These are phyloP conservation scores for Thunnus maccoyii DNA, from an alignment of 2,113 vertebrate genomes.

Conservation along the genomic window DNA sequence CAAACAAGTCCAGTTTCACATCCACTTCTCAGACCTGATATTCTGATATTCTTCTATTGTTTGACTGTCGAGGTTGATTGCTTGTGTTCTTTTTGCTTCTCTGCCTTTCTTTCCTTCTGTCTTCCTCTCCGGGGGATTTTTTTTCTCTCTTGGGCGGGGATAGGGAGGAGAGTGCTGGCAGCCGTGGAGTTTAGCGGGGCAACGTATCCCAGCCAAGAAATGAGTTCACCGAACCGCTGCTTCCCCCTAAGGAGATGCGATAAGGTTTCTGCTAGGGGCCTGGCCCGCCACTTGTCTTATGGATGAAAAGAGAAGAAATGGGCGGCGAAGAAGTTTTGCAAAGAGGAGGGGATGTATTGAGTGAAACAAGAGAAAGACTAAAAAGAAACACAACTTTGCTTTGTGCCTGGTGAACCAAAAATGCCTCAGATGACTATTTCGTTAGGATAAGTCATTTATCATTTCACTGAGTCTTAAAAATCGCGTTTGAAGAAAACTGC, in stretches of 20 bases:
- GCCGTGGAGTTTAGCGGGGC: slow-evolving; percentile 41
- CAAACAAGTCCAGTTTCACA: slow-evolving; percentile 40
- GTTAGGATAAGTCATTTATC: neutral
- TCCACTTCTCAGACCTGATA: slow-evolving; percentile 28
- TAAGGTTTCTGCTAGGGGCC: slow-evolving; percentile 65
- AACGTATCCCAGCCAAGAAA: slow-evolving; percentile 67
- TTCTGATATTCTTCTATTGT: slow-evolving; percentile 32
- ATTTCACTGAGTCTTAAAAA: neutral
- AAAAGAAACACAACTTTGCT: neutral
- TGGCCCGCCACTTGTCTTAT: slow-evolving; percentile 32
- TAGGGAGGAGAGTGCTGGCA: slow-evolving; percentile 44
- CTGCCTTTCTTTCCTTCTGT: slow-evolving; percentile 28
- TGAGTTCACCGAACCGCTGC: slow-evolving; percentile 69
- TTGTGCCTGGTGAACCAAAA: neutral
- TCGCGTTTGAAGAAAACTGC: neutral
- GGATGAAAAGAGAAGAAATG: slow-evolving; percentile 37
- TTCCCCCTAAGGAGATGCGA: slow-evolving; percentile 64
- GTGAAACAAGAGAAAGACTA: slow-evolving; percentile 1
- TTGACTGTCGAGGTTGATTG: slow-evolving; percentile 17
- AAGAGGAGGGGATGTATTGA: neutral
- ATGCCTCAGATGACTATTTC: too few species aligned
- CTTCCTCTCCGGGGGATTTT: slow-evolving; percentile 42
- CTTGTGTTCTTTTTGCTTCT: slow-evolving; percentile 36
- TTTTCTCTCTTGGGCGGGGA: slow-evolving; percentile 30
- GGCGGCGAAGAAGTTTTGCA: slow-evolving; percentile 21